These are phyloP conservation scores for Emydoidea blandingii DNA, from an alignment of 2,797 vertebrate species.

Conservation along the genomic window DNA sequence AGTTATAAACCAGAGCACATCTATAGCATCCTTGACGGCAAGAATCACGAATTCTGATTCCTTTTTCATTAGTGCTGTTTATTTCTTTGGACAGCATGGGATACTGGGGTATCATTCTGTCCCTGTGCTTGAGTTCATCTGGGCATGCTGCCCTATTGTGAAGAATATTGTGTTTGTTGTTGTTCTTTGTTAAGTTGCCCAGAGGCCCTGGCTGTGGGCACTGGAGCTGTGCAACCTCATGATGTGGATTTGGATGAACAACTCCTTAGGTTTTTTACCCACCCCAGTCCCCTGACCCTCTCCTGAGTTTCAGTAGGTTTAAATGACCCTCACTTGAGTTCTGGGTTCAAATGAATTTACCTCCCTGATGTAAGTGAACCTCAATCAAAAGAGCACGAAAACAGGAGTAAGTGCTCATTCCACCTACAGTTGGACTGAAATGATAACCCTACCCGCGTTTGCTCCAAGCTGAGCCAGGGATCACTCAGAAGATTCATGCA, in stretches of 20 bases:
- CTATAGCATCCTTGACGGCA: not conserved
- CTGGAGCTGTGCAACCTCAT: not conserved
- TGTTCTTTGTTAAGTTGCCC: not conserved
- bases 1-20: not conserved
- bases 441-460: not conserved
- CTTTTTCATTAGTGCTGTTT: constrained; percentile 28
- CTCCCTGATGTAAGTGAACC: not conserved
- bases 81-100: not conserved
- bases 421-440: not conserved
- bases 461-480: not conserved
- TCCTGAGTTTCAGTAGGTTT: not conserved
- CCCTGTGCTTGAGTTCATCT: constrained; percentile 12
- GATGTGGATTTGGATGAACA: not conserved
- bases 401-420: not conserved
- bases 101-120: constrained; percentile 20
- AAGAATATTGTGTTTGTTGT: not conserved
- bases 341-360: not conserved
- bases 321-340: not conserved
- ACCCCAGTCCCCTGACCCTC: not conserved
- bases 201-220: not conserved
- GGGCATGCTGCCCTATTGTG: constrained; percentile 10
- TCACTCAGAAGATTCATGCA: not conserved
- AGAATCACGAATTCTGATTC: constrained; percentile 30
- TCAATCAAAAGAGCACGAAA: not conserved
- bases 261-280: not conserved